Evolutionary conservation across 2,888 invertebrate genomes (phyloP), one percentile per base, ranked within the genome.

Genomic region (Sphecodes monilicornis): DNA sequence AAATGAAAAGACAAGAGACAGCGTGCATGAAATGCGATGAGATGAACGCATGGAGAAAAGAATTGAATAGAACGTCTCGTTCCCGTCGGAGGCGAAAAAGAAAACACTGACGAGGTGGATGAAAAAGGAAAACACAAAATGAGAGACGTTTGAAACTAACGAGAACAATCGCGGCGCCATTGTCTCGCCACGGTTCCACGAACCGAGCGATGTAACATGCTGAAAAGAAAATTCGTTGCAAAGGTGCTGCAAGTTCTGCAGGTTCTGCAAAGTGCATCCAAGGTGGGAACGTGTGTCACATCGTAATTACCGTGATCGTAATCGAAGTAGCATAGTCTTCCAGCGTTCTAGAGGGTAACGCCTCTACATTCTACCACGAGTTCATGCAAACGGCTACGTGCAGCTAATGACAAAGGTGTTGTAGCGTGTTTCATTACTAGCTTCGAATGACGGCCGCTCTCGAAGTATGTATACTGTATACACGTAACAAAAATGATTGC

Each of bases 181-280:
- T 92, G 90, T 93, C 90, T 94, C 91, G 93, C 91, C 92, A 92
- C 87, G 91, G 89, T 94, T 93, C 90, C 92, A 91, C 81, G 94
- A 92, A 90, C 94, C 94, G 88, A 93, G 93, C 90, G 94, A 92
- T 89, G 92, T 91, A 50, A 50, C 83, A n/a, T n/a, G 91, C 94
- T 94, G 94, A 94, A 94, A 94, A 94, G 89, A 50, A 94, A 94
- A 94, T 90, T 91, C 84, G 88, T 79, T 82, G 84, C 86, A 41
- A 87, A 79, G 78, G 82, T 80, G 78, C 74, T 64, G 68, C 18
- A 80, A 78, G 57, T 39, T 50, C 64, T 29, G 16, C 13, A n/a
- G n/a, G 36, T 66, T 29, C 29, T 43, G 39, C 39, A 73, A 57
- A 74, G 73, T 46, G 74, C 70, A 36, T 64, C 43, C 54, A n/a